Conservation (phyloP, 2,113 vertebrate species). For the Calidris pugnax region DNA sequence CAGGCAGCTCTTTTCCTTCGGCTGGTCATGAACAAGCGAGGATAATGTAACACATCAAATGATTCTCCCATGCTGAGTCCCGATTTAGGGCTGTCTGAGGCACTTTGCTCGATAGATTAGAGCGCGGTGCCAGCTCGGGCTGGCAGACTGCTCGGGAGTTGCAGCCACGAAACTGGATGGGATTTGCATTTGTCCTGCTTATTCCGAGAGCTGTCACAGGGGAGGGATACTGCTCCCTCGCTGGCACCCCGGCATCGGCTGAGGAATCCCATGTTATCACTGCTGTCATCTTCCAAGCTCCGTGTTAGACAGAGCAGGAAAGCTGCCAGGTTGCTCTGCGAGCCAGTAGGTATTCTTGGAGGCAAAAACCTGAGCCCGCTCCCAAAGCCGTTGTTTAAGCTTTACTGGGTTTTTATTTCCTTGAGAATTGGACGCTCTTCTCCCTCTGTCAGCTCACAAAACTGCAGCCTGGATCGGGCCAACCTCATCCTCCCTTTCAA, state of each 20-base stretch:
- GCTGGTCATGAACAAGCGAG: neutral
- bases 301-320: neutral
- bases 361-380: neutral
- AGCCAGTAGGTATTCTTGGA: constrained; percentile 29
- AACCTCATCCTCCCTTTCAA: neutral
- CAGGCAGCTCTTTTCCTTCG: neutral
- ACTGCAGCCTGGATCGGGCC: neutral
- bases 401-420: neutral
- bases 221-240: neutral
- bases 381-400: neutral
- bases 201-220: neutral
- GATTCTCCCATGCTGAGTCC: neutral
- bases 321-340: neutral
- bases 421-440: neutral
- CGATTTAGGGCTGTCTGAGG: neutral
- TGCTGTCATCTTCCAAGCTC: neutral
- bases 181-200: neutral
- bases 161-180: neutral
- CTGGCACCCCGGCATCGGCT: neutral
- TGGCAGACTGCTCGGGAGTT: neutral
- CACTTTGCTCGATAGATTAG: neutral
- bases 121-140: neutral
- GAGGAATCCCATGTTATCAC: neutral
- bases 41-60: neutral
- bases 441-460: neutral